Conservation (phyloP, 1,140 invertebrate genomes). For the Macrotrachela quadricornifera region DNA sequence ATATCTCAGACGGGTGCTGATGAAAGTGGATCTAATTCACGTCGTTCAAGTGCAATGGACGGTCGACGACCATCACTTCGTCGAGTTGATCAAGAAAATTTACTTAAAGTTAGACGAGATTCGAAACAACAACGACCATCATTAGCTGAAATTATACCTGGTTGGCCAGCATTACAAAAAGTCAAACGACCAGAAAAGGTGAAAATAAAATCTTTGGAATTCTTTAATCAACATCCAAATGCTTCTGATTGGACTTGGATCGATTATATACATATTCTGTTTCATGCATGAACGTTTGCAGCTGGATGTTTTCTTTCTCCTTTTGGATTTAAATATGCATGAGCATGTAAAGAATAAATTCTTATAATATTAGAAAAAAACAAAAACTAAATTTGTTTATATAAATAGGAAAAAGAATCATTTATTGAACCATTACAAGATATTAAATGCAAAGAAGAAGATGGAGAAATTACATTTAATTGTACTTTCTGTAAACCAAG, state of each 20-base stretch:
- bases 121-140: conserved; percentile 4
- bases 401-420: conserved; percentile 64
- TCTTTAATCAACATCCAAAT: no score
- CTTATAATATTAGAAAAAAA: no score
- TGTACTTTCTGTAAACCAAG: conserved; percentile 34
- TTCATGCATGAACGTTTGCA: no score
- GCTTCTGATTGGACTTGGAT: no score
- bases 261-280: no score
- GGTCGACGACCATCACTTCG: conserved; percentile 4
- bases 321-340: no score
- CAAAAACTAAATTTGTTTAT: background rate
- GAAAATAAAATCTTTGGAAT: no score
- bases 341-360: no score
- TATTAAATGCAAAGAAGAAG: conserved; percentile 67
- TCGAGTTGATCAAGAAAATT: background rate
- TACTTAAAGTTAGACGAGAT: conserved; percentile 4
- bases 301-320: no score
- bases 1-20: background rate
- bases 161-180: conserved; percentile 8
- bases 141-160: conserved; percentile 5
- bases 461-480: conserved; percentile 19
- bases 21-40: background rate
- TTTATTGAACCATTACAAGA: conserved; percentile 84
- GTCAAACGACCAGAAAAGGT: conserved; percentile 7
- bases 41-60: background rate